These are phyloP conservation scores for Noctua janthe DNA, from an alignment of 2,888 invertebrate species.

Conservation along the genomic window DNA sequence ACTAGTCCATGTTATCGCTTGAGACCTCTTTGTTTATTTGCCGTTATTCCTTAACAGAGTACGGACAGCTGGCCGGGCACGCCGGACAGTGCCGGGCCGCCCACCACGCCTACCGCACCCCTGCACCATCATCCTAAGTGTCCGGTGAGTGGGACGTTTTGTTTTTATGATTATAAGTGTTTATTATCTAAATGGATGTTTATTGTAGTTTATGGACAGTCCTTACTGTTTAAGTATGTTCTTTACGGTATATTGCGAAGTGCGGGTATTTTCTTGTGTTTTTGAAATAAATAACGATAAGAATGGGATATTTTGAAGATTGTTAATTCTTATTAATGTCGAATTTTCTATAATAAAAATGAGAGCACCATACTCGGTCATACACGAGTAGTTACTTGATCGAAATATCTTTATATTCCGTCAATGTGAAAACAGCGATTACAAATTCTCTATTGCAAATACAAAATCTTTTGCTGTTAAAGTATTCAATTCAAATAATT, in stretches of 20 bases:
- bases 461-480: neutral
- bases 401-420: neutral
- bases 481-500: too few species aligned
- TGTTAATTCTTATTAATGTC: too few species aligned
- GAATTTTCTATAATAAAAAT: too few species aligned
- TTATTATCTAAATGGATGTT: neutral
- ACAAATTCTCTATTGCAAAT: too few species aligned
- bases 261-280: too few species aligned
- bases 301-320: too few species aligned
- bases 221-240: neutral
- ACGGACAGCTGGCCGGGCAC: slow-evolving; percentile 90
- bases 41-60: slow-evolving; percentile 76
- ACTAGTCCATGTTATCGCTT: slow-evolving; percentile 42
- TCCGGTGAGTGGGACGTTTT: slow-evolving; percentile 77
- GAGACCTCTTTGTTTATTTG: slow-evolving; percentile 40
- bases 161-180: neutral
- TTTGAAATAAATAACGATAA: too few species aligned
- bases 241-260: neutral
- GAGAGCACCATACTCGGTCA: too few species aligned
- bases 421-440: neutral
- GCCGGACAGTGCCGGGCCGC: slow-evolving; percentile 88
- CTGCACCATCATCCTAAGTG: slow-evolving; percentile 86
- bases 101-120: slow-evolving; percentile 86
- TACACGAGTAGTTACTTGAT: too few species aligned
- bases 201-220: neutral